Evolutionary conservation across 2,888 invertebrate species (phyloP), one percentile per base, ranked within the genome.

Genomic region (Cotesia congregata): DNA sequence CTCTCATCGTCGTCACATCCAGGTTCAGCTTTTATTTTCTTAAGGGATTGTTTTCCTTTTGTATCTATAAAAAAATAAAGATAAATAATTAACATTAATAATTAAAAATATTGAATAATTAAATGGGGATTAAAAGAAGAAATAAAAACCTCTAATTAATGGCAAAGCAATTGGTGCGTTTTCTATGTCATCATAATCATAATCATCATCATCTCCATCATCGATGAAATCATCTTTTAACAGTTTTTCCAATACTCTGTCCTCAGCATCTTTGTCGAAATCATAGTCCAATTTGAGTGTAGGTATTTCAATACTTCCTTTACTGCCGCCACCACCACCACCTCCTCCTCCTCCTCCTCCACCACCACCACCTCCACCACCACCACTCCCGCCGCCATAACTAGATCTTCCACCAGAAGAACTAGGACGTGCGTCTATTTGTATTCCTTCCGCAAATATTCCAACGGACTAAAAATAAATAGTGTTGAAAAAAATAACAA

Each of bases 161-260:
- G 90, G 90, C 50, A 90, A 76, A 17, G 80, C 61, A 68, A 88
- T 78, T 17, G 89, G 90, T 20, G 82, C 81, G 80, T 87, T 85
- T 5, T 86, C 83, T 12, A 82, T 65, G 70, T 83, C 76, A 12
- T 81, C 30, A 30, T 86, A 30, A 30, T 30, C 83, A 72, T 83
- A 76, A n/a, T 81, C 30, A 30, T 86, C 83, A 15, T 81, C 78
- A 15, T 77, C 78, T 39, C 80, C 85, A 79, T 89, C 87, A 77
- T 88, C 89, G 9, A 88, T 82, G 73, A 89, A 89, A 83, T 90
- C 89, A 83, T 90, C 90, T 75, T 85, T 85, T 7, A 90, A 81
- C n/a, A 90, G 77, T 5, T 83, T 69, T 67, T 86, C 86, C 17
- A 90, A 78, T 78, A 85, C 87, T 76, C 84, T 84, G 41, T 88